Conservation (phyloP, 2,113 vertebrate species). For the Synodontis membranacea region DNA sequence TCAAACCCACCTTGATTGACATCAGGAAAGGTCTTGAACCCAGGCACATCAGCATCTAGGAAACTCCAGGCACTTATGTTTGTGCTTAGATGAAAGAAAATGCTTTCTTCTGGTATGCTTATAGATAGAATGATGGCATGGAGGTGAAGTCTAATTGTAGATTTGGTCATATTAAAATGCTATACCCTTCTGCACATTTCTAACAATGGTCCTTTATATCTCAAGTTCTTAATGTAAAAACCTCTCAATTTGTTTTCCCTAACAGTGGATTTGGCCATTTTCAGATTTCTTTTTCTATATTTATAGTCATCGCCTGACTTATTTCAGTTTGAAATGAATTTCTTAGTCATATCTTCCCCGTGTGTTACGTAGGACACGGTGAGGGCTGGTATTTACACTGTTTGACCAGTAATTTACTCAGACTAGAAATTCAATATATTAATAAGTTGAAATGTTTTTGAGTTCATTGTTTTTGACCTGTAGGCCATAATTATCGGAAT, state of each 20-base stretch:
- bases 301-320: background rate
- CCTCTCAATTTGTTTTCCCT: background rate
- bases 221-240: background rate
- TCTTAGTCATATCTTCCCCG: too few relatives aligned
- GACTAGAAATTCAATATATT: too few relatives aligned
- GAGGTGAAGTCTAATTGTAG: background rate
- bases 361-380: too few relatives aligned
- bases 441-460: too few relatives aligned
- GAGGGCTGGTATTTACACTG: too few relatives aligned
- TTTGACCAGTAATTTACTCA: too few relatives aligned
- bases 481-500: too few relatives aligned
- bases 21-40: background rate
- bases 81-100: background rate
- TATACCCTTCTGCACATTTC: background rate
- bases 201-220: background rate
- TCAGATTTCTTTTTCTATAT: background rate
- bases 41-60: background rate
- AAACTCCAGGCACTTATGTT: background rate
- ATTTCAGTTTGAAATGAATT: too few relatives aligned
- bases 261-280: background rate
- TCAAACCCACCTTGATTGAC: background rate
- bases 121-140: background rate
- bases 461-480: too few relatives aligned
- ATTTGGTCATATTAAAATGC: background rate
- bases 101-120: background rate